Base-by-base conservation (phyloP, 2,888 invertebrate species). In the Eupithecia abbreviata region DNA sequence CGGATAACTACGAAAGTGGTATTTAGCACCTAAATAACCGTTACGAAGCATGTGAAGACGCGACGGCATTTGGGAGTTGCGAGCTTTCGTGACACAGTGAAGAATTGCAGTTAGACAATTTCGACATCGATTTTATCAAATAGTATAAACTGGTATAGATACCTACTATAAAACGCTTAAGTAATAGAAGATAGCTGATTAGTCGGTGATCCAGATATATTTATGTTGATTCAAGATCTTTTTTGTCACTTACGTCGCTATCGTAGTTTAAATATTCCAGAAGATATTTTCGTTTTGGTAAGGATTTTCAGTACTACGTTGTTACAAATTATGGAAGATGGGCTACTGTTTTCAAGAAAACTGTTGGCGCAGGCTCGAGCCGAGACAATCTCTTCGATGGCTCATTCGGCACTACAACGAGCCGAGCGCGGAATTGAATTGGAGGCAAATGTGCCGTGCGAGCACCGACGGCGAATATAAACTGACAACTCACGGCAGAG, bases 371-470 rank as follows among this genome's bases (percentile, higher is more conserved):
- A 72, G 72, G 76, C 72, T 74, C 70, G 66, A 78, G 68, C 67
- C 84, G 87, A 90, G 91, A 92, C 92, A 93, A 93, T 93, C 91
- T 90, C 90, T 83, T 85, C 89, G 89, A 93, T 92, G 92, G 93
- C 92, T 93, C 91, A 92, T 92, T 93, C 93, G 89, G 86, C 88
- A 90, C 90, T 92, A 92, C 92, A 91, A 91, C 91, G 93, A 93
- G 90, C 90, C 92, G 91, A 90, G 90, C 85, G 89, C 87, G 91
- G 92, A 92, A 93, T 93, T 93, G 92, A 93, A 93, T 94, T 93
- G 92, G 90, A 92, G 93, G 91, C 90, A 94, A 94, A 93, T 93
- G 92, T 92, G 89, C 92, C 93, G 91, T 91, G 89, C 89, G 88
- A 87, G 90, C 87, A 90, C 89, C 89, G 88, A 88, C 91, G 87